Percentiles rank a stretch among this genome's conserved stretches.
Evolutionary conservation across 2,888 invertebrate species (phyloP).

Genomic region (Eumerus sabulonum): DNA sequence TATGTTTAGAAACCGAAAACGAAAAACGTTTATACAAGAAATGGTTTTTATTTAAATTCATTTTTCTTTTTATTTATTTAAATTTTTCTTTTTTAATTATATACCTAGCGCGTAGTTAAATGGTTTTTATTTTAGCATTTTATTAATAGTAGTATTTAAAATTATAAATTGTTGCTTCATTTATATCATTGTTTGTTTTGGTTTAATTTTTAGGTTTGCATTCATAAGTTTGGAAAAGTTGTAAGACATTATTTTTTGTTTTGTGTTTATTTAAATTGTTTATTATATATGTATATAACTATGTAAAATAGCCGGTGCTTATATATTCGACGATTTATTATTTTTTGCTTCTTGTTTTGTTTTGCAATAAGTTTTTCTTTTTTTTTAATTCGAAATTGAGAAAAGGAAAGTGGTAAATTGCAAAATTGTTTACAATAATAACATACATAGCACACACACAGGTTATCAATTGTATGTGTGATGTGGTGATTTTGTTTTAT

Average conservation of each 20-base stretch:
- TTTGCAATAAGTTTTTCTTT: constrained; percentile 14
- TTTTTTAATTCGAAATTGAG: constrained; percentile 45
- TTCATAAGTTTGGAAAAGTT: constrained; percentile 58
- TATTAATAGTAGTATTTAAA: constrained; percentile 54
- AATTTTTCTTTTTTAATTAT: constrained; percentile 25
- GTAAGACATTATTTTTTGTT: constrained; percentile 37
- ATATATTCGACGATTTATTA: constrained; percentile 53
- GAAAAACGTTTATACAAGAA: constrained; percentile 68
- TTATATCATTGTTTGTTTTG: constrained; percentile 17
- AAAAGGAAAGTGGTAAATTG: constrained; percentile 50
- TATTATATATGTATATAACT: constrained; percentile 43
- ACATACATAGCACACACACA: constrained; percentile 24
- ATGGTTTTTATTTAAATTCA: constrained; percentile 33
- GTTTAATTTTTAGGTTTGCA: constrained; percentile 32
- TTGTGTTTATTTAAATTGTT: constrained; percentile 50
- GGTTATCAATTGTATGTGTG: constrained; percentile 37
- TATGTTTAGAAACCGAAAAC: constrained; percentile 64
- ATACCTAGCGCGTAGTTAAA: constrained; percentile 56
- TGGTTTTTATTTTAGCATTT: constrained; percentile 51
- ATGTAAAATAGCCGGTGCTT: constrained; percentile 65
- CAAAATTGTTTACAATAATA: constrained; percentile 54
- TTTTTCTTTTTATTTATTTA: constrained; percentile 49
- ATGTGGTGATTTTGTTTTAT: constrained; percentile 29
- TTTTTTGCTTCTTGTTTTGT: constrained; percentile 20
- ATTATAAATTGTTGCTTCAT: constrained; percentile 46